Percentiles rank a stretch among this genome's conserved stretches.
Conservation (phyloP, 1,140 invertebrate species). For the Anthonomus grandis region DNA sequence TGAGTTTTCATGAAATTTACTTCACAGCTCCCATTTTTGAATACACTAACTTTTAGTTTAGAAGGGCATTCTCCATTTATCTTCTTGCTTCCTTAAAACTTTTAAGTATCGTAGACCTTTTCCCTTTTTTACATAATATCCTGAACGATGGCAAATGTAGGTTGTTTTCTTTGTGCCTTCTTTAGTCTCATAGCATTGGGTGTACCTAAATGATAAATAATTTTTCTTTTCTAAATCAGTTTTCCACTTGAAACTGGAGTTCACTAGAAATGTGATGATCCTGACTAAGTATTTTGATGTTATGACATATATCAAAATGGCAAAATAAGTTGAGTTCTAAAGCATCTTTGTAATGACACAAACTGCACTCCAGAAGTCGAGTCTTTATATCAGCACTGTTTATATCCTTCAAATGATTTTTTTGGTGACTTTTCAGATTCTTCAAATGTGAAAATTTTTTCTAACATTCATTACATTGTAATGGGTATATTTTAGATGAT, state of each 20-base stretch:
- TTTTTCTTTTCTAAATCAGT: conserved; percentile 9
- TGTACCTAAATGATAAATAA: conserved; percentile 9
- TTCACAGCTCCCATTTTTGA: conserved; percentile 1
- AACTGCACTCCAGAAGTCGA: background rate
- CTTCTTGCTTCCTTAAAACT: conserved; percentile 18
- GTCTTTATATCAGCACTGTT: background rate
- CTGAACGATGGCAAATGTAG: conserved; percentile 20
- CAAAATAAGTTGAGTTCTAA: background rate
- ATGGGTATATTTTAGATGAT: too few relatives aligned
- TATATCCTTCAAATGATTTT: too few relatives aligned
- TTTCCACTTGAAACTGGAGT: conserved; percentile 8
- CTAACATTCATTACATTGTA: too few relatives aligned
- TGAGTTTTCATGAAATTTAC: conserved; percentile 18
- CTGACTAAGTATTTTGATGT: background rate
- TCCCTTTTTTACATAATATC: conserved; percentile 7
- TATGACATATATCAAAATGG: background rate
- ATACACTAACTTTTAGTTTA: conserved; percentile 10
- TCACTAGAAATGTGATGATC: background rate
- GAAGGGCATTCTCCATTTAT: conserved; percentile 24
- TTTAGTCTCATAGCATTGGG: conserved; percentile 5
- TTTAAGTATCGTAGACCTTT: conserved; percentile 20
- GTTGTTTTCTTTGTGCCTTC: conserved; percentile 6
- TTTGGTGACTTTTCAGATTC: too few relatives aligned
- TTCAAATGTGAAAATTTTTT: too few relatives aligned
- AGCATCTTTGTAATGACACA: background rate